Evolutionary conservation across 2,888 invertebrate genomes (phyloP).

Genomic region (Cheiracanthium punctorium): DNA sequence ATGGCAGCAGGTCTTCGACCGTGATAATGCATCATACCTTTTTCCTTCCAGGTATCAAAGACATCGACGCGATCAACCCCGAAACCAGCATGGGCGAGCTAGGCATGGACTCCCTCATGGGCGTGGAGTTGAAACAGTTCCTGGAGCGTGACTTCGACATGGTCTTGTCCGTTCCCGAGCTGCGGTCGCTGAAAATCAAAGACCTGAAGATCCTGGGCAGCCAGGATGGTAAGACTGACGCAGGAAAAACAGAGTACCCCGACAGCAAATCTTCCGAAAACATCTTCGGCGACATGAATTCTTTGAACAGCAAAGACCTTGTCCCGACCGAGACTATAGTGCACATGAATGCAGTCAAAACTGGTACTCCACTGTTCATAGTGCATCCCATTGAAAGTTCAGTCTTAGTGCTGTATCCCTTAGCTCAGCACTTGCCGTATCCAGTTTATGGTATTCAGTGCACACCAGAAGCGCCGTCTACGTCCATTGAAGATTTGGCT

Average conservation of each 20-base stretch:
- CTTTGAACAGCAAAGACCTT: constrained; percentile 76
- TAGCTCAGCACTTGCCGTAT: constrained; percentile 84
- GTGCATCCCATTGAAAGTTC: constrained; percentile 93
- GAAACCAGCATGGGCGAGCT: constrained; percentile 91
- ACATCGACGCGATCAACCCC: constrained; percentile 85
- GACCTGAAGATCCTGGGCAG: constrained; percentile 80
- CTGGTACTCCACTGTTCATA: constrained; percentile 77
- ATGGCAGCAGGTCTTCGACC: too few relatives aligned
- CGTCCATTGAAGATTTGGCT: constrained; percentile 84
- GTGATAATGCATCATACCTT: too few relatives aligned
- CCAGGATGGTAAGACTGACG: background rate
- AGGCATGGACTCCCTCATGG: constrained; percentile 99
- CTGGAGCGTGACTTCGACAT: constrained; percentile 94
- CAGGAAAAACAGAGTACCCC: constrained; percentile 72
- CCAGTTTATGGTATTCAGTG: constrained; percentile 94
- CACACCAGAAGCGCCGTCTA: constrained; percentile 84
- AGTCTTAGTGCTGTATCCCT: constrained; percentile 82
- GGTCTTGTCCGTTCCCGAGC: constrained; percentile 92
- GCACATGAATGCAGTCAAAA: constrained; percentile 78
- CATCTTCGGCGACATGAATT: background rate
- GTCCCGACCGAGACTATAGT: constrained; percentile 86
- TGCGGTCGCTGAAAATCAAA: constrained; percentile 88
- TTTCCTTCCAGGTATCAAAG: constrained; percentile 84
- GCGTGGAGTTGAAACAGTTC: constrained; percentile 97
- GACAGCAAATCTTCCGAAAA: constrained; percentile 8